Percentiles rank a stretch among this genome's conserved stretches.
Conservation (phyloP, 2,113 vertebrate species). For the Stictonetta naevosa region DNA sequence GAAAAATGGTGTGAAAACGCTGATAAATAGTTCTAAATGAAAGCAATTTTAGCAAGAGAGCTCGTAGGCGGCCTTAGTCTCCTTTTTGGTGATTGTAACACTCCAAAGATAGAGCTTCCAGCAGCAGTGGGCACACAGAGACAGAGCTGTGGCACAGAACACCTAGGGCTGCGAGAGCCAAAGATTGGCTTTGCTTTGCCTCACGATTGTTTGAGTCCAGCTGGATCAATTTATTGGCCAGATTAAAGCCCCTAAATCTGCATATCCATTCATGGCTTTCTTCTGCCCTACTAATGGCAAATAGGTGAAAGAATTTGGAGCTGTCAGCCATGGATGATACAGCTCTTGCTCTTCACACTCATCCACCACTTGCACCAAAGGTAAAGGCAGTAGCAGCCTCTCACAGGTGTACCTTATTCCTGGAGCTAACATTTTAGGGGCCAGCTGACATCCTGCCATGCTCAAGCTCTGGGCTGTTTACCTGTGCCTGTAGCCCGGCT, state of each 20-base stretch:
- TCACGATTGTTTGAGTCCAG: not conserved
- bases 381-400: not conserved
- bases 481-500: fast-evolving
- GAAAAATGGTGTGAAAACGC: conserved; percentile 61
- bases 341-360: not conserved
- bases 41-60: conserved; percentile 74
- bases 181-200: not conserved
- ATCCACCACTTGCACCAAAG: not conserved
- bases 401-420: not conserved
- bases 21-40: conserved; percentile 77
- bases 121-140: not conserved
- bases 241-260: not conserved
- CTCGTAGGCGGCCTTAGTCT: conserved; percentile 53
- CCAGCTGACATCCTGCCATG: fast-evolving
- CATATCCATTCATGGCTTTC: not conserved
- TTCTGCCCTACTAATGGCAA: not conserved
- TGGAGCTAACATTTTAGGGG: not conserved
- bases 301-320: not conserved
- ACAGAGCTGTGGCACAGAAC: not conserved
- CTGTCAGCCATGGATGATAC: not conserved
- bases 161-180: not conserved
- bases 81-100: conserved; percentile 31
- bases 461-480: fast-evolving
- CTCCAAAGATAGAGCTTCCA: conserved; percentile 18
- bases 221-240: not conserved